phyloP scores from a whole-genome alignment of 2,113 vertebrate species.

The Chloropsis hardwickii region DNA sequence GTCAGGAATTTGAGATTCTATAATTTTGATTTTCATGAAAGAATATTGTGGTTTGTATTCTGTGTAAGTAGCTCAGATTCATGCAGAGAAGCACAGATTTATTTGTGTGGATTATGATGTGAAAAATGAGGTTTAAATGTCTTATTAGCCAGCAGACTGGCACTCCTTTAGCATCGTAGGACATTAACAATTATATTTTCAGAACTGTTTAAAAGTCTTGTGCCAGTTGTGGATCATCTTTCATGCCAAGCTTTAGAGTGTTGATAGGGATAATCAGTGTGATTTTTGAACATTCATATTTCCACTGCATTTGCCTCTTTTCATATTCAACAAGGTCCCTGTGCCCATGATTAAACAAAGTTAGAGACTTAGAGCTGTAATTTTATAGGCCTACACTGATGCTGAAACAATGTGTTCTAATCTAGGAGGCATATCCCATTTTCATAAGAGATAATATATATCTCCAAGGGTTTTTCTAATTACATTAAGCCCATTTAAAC shows the following conservation, averaged over 20 bases:
- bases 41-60: not conserved
- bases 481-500: constrained; percentile 33
- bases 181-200: not conserved
- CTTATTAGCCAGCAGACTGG: not conserved
- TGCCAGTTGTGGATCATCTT: not conserved
- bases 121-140: not conserved
- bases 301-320: not conserved
- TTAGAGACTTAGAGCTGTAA: not conserved
- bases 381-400: not conserved
- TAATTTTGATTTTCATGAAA: not conserved
- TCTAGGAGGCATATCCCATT: constrained; percentile 33
- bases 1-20: not conserved
- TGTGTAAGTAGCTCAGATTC: not conserved
- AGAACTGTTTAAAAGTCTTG: not conserved
- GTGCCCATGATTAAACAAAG: not conserved
- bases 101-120: not conserved
- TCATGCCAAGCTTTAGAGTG: not conserved
- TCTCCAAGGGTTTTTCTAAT: constrained; percentile 32
- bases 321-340: not conserved
- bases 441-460: constrained; percentile 5
- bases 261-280: not conserved
- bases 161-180: not conserved
- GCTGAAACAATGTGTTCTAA: not conserved
- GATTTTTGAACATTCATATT: not conserved
- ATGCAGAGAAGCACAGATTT: not conserved